Evolutionary conservation across 2,113 vertebrate species (phyloP).

Genomic region (Mus musculus): DNA sequence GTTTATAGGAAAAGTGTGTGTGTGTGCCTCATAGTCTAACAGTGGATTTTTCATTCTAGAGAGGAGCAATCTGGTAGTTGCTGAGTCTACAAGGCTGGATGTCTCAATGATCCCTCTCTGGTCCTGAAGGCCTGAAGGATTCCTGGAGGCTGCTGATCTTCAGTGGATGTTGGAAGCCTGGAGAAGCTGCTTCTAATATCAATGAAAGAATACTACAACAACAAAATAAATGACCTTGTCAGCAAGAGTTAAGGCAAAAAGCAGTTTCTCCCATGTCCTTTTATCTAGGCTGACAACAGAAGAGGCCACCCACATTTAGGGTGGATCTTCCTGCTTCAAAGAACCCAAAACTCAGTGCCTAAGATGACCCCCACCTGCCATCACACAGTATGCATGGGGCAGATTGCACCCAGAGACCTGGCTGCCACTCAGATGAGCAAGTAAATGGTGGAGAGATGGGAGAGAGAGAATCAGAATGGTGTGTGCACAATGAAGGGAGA

Average conservation of each 20-base stretch:
- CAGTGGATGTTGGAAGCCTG: neutral
- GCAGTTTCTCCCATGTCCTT: neutral
- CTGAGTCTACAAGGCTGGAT: neutral
- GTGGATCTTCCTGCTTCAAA: neutral
- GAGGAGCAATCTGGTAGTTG: neutral
- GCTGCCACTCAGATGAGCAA: too few species aligned
- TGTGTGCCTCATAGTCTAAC: neutral
- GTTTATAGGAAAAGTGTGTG: neutral
- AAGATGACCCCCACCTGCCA: too few species aligned
- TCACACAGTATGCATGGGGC: too few species aligned
- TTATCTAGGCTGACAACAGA: neutral
- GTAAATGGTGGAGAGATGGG: too few species aligned
- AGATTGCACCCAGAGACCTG: too few species aligned
- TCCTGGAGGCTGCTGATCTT: neutral
- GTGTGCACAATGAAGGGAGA: too few species aligned
- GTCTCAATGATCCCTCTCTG: neutral
- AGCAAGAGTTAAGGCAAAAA: neutral
- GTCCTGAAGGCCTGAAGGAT: neutral
- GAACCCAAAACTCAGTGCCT: neutral
- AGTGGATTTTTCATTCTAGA: neutral
- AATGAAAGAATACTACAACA: neutral
- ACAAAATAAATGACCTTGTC: neutral
- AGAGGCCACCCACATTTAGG: neutral
- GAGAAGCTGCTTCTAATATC: neutral
- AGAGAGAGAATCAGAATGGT: too few species aligned